Evolutionary conservation across 2,113 vertebrate genomes (phyloP), one percentile per base, ranked within the genome.

Genomic region (Sebastes fasciatus): DNA sequence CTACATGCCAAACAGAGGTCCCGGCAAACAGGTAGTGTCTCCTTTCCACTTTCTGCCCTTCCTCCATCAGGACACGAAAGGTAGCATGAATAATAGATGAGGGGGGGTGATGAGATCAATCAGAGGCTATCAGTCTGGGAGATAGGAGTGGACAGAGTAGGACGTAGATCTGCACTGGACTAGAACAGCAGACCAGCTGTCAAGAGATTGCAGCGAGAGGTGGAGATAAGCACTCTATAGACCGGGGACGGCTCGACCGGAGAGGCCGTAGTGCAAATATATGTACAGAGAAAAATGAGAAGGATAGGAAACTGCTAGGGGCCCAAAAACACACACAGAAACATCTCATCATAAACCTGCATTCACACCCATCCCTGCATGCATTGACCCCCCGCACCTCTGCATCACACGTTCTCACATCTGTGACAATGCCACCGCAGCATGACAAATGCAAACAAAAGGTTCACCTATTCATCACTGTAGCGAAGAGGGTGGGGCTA

Each of bases 401-500:
- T 62, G 46, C 86, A 89, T 70, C 80, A 77, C 93, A 81, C 57
- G 12, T 68, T 81, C 92, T 82, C 89, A 86, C 86, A 90, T 93
- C 89, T 90, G 91, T 86, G 89, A 93, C 92, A 91, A 93, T 94
- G 91, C 91, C 90, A 89, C 83, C 65, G 49, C 90, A 79, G 90
- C 84, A 91, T 95, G 95, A 96, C 94, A 91, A 95, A 96, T 96
- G 94, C 92, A 95, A 92, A 90, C 87, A 80, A 96, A 95, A 94
- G 94, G 94, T 95, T 94, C 90, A 79, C 88, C 94, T 91, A 96
- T 95, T 95, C 89, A 95, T 96, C 95, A 95, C 85, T 84, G 91
- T 82, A 86, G 79, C 74, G n/a, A 66, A 70, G 74, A 82, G 76
- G 90, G 85, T 55, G 88, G 86, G 77, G 88, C 92, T 95, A 94